A percentile compares a stretch with the other conserved stretches of the same genome.
phyloP scores from a whole-genome alignment of 2,797 vertebrate species.

The Tenualosa ilisha region DNA sequence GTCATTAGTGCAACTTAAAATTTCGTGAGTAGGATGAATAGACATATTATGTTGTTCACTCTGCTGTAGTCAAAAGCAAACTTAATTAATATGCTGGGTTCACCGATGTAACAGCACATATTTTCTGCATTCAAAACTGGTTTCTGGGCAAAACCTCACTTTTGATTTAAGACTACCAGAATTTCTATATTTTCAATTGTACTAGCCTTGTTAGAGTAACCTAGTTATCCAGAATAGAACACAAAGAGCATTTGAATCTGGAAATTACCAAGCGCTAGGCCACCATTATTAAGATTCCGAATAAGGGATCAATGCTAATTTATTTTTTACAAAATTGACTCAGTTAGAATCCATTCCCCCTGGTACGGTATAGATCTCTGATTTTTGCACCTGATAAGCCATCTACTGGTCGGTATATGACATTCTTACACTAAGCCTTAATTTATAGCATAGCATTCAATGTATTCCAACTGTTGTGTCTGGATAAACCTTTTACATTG shows the following conservation, averaged over 20 bases:
- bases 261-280: too few species aligned
- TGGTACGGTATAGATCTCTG: neutral
- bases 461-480: slow-evolving; percentile 33
- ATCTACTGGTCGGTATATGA: neutral
- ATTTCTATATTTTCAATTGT: neutral
- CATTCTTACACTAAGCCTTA: too few species aligned
- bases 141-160: neutral
- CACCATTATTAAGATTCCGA: too few species aligned
- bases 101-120: neutral
- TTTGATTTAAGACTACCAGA: neutral
- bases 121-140: neutral
- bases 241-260: too few species aligned
- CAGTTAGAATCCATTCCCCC: too few species aligned
- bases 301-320: too few species aligned
- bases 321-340: too few species aligned
- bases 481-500: neutral
- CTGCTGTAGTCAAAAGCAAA: neutral
- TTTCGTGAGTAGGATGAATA: neutral
- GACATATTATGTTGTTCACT: neutral
- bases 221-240: too few species aligned
- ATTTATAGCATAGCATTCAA: slow-evolving; percentile 30
- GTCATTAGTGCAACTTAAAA: neutral
- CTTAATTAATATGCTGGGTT: neutral
- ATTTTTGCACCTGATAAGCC: neutral
- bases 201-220: too few species aligned